phyloP scores from a whole-genome alignment of 2,888 invertebrate genomes.

The Agapostemon virescens region DNA sequence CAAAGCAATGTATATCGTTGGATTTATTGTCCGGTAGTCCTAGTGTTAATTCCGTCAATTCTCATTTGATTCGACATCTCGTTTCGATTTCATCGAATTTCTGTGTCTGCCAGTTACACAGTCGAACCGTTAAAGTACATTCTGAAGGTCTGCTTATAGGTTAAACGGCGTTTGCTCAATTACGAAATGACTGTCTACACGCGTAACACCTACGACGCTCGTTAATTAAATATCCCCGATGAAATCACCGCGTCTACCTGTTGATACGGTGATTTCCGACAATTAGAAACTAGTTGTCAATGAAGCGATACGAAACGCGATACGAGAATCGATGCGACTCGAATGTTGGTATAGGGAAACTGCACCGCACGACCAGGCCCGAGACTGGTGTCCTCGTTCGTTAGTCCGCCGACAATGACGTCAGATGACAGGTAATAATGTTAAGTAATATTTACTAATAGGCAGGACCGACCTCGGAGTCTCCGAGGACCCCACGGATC shows the following conservation, averaged over 20 bases:
- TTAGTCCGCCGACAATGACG: constrained; percentile 64
- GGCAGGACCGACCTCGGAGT: constrained; percentile 55
- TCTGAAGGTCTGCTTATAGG: not conserved
- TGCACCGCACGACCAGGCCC: constrained; percentile 29
- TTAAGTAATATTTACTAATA: constrained; percentile 75
- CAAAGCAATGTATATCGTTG: too few species aligned
- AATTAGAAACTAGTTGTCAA: constrained; percentile 14
- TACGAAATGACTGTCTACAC: not conserved
- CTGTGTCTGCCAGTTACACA: too few species aligned
- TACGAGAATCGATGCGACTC: not conserved
- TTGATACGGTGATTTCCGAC: not conserved
- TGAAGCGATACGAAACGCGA: not conserved
- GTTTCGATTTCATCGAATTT: too few species aligned
- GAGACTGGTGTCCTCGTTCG: constrained; percentile 64
- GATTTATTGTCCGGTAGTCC: too few species aligned
- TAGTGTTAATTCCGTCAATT: too few species aligned
- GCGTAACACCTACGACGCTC: not conserved
- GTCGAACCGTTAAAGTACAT: not conserved
- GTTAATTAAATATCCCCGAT: not conserved
- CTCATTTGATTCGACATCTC: too few species aligned
- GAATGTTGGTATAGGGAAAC: not conserved
- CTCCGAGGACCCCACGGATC: constrained; percentile 55
- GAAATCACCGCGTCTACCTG: not conserved
- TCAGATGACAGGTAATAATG: constrained; percentile 69
- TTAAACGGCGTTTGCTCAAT: not conserved